These are phyloP conservation scores for Betta splendens DNA, from an alignment of 2,797 vertebrate species.

Conservation along the genomic window DNA sequence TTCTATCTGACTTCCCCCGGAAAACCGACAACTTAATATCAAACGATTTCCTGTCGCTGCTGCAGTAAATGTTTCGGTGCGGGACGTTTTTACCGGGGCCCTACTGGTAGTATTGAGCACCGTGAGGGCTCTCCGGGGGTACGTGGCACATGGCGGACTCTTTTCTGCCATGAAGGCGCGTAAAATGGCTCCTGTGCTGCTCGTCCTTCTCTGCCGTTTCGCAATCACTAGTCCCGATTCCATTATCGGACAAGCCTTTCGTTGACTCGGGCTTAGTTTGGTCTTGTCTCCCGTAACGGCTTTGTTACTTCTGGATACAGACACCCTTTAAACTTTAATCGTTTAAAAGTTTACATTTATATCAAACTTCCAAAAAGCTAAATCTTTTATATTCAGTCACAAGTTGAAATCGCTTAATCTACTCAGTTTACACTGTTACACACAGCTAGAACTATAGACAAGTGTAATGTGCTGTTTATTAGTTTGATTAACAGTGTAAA, in stretches of 20 bases:
- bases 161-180: slow-evolving; percentile 64
- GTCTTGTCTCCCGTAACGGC: neutral
- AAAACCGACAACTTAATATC: slow-evolving; percentile 82
- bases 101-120: neutral
- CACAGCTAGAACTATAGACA: too few species aligned
- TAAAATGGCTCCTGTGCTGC: slow-evolving; percentile 77
- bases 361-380: too few species aligned
- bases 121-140: neutral
- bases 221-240: neutral
- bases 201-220: slow-evolving; percentile 38
- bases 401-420: too few species aligned
- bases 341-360: too few species aligned
- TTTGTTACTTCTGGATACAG: too few species aligned
- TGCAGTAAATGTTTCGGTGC: slow-evolving; percentile 22
- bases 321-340: too few species aligned
- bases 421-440: too few species aligned
- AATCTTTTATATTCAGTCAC: too few species aligned
- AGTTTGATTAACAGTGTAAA: too few species aligned
- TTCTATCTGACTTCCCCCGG: slow-evolving; percentile 82
- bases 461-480: too few species aligned
- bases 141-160: slow-evolving; percentile 69
- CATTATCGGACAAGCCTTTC: slow-evolving; percentile 56
- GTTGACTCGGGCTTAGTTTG: slow-evolving; percentile 13
- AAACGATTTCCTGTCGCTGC: slow-evolving; percentile 78
- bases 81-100: neutral